Evolutionary conservation across 2,113 vertebrate genomes (phyloP), one percentile per base, ranked within the genome.

Genomic region (Probosciger aterrimus): DNA sequence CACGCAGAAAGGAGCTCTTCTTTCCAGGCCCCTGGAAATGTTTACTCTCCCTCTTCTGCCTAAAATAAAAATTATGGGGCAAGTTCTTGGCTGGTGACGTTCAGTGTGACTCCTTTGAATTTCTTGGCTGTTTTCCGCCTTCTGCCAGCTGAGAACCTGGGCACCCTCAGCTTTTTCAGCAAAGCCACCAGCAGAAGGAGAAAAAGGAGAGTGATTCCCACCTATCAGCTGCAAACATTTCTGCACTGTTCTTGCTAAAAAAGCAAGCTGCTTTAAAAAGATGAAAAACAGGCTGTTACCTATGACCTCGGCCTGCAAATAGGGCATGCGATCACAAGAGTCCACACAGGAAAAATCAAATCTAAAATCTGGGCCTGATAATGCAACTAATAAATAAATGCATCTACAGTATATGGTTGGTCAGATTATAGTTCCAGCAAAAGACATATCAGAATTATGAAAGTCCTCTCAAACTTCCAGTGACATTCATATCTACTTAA

Each of bases 31-130:
- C 1, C 0, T 85, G 90, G 81, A 96, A 96, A 96, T 74, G 43
- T 92, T 93, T 93, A 74, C 78, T 77, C 46, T 91, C 74, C 39
- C 53, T 91, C 37, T 87, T 95, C 63, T 91, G 82, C 71, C 70
- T 80, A 90, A 93, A 91, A 90, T 91, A 90, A 93, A 95, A 94
- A 63, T 80, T 59, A 90, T 35, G n/a, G 75, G 37, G 20, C 75
- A 91, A 91, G 59, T 35, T 88, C 37, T 70, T 94, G 84, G 49
- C 78, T 85, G 60, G 37, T 82, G 64, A 77, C 43, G 23, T 47
- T 88, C 49, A 65, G 53, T 14, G 31, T 62, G 73, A 76, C 24
- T 82, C 77, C 59, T 87, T 91, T 65, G 41, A 82, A 91, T 85
- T 90, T 92, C 41, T 65, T 95, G 91, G 49, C 41, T 1, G 43